Percentiles rank a stretch among this genome's conserved stretches.
These are phyloP conservation scores for Octomys mimax DNA, from an alignment of 2,797 vertebrate species.

Conservation along the genomic window DNA sequence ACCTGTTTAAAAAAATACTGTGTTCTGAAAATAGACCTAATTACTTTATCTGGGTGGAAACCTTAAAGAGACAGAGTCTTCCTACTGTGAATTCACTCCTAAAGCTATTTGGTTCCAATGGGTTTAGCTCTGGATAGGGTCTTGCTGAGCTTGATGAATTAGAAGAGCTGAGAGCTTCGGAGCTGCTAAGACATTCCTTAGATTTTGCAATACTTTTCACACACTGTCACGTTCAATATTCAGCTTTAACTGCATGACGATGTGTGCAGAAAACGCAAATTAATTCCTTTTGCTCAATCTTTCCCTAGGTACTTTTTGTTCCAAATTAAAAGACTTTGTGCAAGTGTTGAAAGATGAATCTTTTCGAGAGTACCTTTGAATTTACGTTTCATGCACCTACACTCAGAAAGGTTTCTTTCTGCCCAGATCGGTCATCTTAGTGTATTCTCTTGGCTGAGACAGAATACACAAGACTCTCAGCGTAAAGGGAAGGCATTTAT, in stretches of 20 bases:
- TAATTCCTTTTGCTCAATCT: neutral
- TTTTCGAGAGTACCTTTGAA: neutral
- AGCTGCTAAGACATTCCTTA: neutral
- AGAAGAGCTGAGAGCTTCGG: neutral
- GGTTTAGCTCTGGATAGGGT: neutral
- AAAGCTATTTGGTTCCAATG: neutral
- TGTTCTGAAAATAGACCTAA: neutral
- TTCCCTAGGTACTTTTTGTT: neutral
- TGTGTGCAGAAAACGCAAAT: neutral
- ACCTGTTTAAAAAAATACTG: neutral
- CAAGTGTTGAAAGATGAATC: neutral
- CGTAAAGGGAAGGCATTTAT: neutral
- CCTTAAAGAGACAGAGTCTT: neutral
- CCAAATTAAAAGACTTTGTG: neutral
- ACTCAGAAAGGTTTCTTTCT: neutral
- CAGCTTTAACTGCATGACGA: too few species aligned
- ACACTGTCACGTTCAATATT: neutral
- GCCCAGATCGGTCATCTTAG: neutral
- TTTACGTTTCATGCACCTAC: neutral
- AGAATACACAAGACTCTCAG: accelerated
- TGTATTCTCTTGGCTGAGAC: neutral
- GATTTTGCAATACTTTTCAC: neutral
- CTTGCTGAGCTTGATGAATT: neutral
- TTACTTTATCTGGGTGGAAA: neutral
- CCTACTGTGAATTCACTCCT: neutral